phyloP scores from a whole-genome alignment of 2,888 invertebrate genomes.

The Tachina lurida region DNA sequence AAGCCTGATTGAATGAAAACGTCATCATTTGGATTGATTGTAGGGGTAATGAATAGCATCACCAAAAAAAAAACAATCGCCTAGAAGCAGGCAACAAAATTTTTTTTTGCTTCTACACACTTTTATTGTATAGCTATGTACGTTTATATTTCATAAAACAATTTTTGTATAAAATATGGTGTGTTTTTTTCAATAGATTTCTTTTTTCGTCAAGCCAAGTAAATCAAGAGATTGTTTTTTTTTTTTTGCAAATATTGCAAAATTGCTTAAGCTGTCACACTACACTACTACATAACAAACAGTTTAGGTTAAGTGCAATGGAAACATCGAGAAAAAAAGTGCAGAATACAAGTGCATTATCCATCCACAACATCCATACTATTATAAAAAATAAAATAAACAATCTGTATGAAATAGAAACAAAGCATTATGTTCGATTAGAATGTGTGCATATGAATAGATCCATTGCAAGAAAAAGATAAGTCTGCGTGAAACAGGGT shows the following conservation, averaged over 20 bases:
- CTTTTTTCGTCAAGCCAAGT: conserved; percentile 33
- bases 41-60: conserved; percentile 9
- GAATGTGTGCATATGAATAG: neutral
- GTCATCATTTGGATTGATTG: conserved; percentile 47
- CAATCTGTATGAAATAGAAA: conserved; percentile 51
- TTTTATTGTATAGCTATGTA: neutral
- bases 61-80: conserved; percentile 1
- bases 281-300: conserved; percentile 63
- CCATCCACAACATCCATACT: conserved; percentile 58
- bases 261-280: conserved; percentile 74
- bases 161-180: conserved; percentile 27
- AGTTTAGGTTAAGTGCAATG: conserved; percentile 72
- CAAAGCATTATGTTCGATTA: conserved; percentile 41
- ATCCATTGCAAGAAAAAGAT: conserved; percentile 17
- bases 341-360: conserved; percentile 67
- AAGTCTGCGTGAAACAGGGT: conserved; percentile 33
- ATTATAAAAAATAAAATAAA: conserved; percentile 64
- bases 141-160: neutral
- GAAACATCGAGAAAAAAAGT: conserved; percentile 43
- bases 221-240: conserved; percentile 73
- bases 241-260: conserved; percentile 78
- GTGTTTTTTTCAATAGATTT: conserved; percentile 11
- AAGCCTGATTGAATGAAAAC: conserved; percentile 61
- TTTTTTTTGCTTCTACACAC: neutral
- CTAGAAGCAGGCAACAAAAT: conserved; percentile 52